These are phyloP conservation scores for Dallia pectoralis DNA, from an alignment of 2,797 vertebrate genomes.

Conservation along the genomic window DNA sequence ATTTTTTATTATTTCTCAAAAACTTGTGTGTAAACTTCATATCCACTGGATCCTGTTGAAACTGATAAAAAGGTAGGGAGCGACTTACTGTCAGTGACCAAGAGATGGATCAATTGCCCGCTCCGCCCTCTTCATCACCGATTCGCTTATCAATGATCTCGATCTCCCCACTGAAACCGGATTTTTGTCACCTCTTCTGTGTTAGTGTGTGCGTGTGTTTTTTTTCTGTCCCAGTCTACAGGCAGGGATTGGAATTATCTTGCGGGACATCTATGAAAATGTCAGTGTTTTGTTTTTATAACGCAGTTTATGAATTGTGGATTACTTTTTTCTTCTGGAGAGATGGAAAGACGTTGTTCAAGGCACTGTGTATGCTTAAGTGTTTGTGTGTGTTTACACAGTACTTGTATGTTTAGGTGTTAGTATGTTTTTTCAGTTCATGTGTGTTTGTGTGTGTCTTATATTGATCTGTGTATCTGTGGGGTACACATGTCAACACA, in stretches of 20 bases:
- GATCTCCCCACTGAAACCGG: conserved; percentile 37
- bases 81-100: conserved; percentile 46
- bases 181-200: conserved; percentile 27
- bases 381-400: conserved; percentile 9
- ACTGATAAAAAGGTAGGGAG: conserved; percentile 71
- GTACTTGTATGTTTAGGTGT: neutral
- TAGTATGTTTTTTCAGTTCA: neutral
- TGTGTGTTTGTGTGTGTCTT: neutral
- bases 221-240: conserved; percentile 14
- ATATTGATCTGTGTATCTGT: no score
- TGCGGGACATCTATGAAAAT: conserved; percentile 66
- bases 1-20: no score
- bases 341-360: neutral
- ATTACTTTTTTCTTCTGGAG: conserved; percentile 51
- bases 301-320: conserved; percentile 69
- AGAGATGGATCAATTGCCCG: conserved; percentile 66
- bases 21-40: no score
- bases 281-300: conserved; percentile 65
- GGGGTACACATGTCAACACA: no score
- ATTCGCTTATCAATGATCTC: conserved; percentile 42
- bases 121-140: conserved; percentile 45
- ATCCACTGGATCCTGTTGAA: conserved; percentile 63
- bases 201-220: conserved; percentile 15
- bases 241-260: conserved; percentile 42
- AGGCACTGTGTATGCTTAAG: neutral